These are phyloP conservation scores for Trichomalopsis sarcophagae DNA, from an alignment of 1,140 invertebrate genomes.

Conservation along the genomic window DNA sequence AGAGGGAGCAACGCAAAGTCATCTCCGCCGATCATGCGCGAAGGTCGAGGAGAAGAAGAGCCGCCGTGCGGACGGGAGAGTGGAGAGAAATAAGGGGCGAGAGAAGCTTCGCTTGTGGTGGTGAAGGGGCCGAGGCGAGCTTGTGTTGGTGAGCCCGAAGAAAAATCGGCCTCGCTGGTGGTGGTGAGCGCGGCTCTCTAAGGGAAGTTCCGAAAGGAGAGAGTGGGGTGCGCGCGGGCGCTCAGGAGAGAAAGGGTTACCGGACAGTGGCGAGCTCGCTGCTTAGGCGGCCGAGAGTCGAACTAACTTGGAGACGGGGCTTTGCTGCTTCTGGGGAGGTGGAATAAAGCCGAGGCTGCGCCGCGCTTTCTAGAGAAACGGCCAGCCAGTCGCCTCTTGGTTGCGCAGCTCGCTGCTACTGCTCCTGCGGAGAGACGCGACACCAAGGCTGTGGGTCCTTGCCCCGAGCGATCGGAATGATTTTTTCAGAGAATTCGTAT, in stretches of 20 bases:
- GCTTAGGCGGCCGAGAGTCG: conserved; percentile 67
- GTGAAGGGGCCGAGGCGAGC: conserved; percentile 58
- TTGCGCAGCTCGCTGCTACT: neutral
- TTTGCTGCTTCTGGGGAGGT: conserved; percentile 3
- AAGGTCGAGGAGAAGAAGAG: conserved; percentile 45
- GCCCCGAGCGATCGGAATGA: neutral
- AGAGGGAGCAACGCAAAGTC: neutral
- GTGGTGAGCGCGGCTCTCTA: conserved; percentile 52
- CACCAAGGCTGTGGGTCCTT: neutral
- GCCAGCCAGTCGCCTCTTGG: conserved; percentile 9
- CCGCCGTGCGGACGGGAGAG: conserved; percentile 35
- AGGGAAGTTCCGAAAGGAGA: conserved; percentile 55
- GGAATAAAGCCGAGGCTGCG: neutral
- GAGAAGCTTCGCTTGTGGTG: conserved; percentile 58
- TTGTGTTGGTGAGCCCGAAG: conserved; percentile 45
- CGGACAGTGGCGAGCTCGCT: conserved; percentile 74
- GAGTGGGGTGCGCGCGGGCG: neutral
- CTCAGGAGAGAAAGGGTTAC: conserved; percentile 63
- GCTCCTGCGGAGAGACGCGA: neutral
- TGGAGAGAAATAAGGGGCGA: conserved; percentile 41
- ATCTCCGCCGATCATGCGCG: conserved; percentile 36
- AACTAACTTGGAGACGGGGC: conserved; percentile 64
- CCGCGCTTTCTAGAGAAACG: conserved; percentile 3
- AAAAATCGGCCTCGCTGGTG: conserved; percentile 48
- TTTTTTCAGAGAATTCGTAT: no score